Evolutionary conservation across 1,140 invertebrate species (phyloP), one percentile per base, ranked within the genome.

Genomic region (Coptotermes formosanus): DNA sequence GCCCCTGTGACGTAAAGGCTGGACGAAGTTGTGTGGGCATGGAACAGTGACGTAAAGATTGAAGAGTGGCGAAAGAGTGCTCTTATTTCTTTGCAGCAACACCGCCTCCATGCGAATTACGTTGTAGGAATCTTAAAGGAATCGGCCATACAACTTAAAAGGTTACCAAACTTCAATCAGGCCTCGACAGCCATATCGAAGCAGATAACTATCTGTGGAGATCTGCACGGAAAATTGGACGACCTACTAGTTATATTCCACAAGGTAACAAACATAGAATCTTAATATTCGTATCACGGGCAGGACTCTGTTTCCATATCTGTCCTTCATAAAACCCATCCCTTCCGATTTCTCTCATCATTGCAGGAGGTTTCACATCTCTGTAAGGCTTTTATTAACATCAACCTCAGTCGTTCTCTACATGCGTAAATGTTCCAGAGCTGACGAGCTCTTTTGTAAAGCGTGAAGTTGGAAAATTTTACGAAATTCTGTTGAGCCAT

Each of bases 181-280:
- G 95, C 96, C 7, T 96, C 95, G 8, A 98, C 96, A 2, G 95
- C 95, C 7, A 94, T 97, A 55, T 95, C 96, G 2, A 96, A 96
- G 87, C 96, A 97, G 91, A 94, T 98, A 3, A 98, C 97, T 1
- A 94, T 98, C n/a, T 97, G 96, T 89, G 97, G 97, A 0, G 97
- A 98, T 91, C 91, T 98, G 45, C 97, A 98, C 90, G 97, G 97
- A 45, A 98, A 98, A 91, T 92, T 98, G 30, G 96, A 98, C 89
- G 97, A 98, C 91, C 92, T 98, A 14, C 92, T 97, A 64, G 96
- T 97, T 85, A 96, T 98, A 87, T 95, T 98, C 87, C 96, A 98
- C 91, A 98, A 98, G 94, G 97, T 97, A 91, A 83, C 52, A 48
- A 25, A 9, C 12, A 30, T 11, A 19, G n/a, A 21, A 38, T 19